These are phyloP conservation scores for Calonectris borealis DNA, from an alignment of 2,113 vertebrate genomes.

Conservation along the genomic window DNA sequence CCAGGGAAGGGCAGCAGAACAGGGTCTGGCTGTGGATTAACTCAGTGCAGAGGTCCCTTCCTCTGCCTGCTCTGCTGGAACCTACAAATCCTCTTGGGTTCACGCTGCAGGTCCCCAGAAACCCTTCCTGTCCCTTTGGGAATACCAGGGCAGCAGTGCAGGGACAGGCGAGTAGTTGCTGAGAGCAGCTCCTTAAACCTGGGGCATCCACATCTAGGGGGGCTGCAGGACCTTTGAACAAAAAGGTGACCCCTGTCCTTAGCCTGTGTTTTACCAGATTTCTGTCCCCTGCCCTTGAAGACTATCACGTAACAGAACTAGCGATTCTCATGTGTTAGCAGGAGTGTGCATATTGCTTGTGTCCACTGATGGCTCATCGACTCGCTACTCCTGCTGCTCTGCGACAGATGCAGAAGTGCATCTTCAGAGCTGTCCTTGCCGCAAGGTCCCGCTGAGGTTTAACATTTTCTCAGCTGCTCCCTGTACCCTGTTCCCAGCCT, in stretches of 20 bases:
- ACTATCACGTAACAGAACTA: neutral
- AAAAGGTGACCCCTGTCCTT: neutral
- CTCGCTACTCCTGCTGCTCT: rapidly evolving
- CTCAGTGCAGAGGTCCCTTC: neutral
- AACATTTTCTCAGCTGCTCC: neutral
- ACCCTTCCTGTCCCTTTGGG: neutral
- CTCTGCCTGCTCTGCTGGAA: neutral
- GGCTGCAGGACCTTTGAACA: neutral
- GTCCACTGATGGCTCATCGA: neutral
- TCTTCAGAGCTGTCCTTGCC: neutral
- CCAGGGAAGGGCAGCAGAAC: neutral
- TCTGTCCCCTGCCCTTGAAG: neutral
- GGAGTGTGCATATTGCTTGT: rapidly evolving
- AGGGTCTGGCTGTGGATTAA: neutral
- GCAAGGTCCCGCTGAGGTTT: neutral
- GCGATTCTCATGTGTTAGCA: neutral
- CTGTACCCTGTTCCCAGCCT: neutral
- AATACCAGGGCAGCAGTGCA: neutral
- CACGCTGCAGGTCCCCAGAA: neutral
- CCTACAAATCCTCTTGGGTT: neutral
- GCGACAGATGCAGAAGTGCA: neutral
- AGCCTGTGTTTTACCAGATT: neutral
- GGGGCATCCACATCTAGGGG: neutral
- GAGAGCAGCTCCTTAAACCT: neutral
- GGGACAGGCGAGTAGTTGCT: neutral